Percentiles rank a stretch among this genome's conserved stretches.
These are phyloP conservation scores for Periophthalmus modestus DNA, from an alignment of 2,113 vertebrate species.

Conservation along the genomic window DNA sequence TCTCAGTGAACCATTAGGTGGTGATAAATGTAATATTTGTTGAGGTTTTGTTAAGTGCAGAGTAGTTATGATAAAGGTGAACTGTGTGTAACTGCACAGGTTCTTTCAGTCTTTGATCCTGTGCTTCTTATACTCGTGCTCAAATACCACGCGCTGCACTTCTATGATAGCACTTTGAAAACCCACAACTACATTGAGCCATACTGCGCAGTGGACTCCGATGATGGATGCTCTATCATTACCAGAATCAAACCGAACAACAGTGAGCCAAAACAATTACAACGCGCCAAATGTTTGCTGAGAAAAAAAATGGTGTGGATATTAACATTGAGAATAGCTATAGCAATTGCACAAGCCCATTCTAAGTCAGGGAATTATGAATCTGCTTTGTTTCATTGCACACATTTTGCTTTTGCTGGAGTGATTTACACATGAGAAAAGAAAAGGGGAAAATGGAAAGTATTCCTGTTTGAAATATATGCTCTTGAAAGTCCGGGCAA, in stretches of 20 bases:
- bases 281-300: constrained; percentile 29
- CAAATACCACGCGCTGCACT: not conserved
- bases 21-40: too few species aligned
- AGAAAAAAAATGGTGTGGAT: constrained; percentile 4
- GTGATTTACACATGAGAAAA: constrained; percentile 35
- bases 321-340: constrained; percentile 33
- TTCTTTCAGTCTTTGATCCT: not conserved
- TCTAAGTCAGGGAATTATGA: constrained; percentile 34
- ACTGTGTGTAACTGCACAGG: not conserved
- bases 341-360: constrained; percentile 22
- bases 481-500: constrained; percentile 37
- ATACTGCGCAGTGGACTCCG: constrained; percentile 21
- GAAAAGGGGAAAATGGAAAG: constrained; percentile 17
- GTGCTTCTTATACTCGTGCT: not conserved
- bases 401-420: constrained; percentile 20
- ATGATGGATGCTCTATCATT: constrained; percentile 44
- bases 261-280: constrained; percentile 39
- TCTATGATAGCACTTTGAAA: constrained; percentile 24
- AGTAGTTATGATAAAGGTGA: too few species aligned
- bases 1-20: too few species aligned
- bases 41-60: too few species aligned
- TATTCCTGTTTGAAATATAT: constrained; percentile 57
- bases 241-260: constrained; percentile 37
- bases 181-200: constrained; percentile 21
- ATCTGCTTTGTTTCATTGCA: constrained; percentile 48